phyloP scores from a whole-genome alignment of 2,113 vertebrate species.

The western clawed frog (Xenopus tropicalis) region DNA sequence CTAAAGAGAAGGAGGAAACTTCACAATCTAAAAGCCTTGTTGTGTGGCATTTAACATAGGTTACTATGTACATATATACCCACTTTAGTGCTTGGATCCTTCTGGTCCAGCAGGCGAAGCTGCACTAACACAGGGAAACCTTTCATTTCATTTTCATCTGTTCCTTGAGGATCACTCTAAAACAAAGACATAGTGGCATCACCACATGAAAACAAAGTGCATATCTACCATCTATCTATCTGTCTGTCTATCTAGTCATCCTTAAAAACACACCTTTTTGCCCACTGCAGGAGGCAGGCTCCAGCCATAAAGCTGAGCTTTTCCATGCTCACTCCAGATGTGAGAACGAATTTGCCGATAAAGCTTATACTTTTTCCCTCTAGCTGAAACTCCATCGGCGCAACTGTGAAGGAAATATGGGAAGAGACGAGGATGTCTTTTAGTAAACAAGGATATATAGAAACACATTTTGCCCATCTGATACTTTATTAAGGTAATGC shows the following conservation, averaged over 20 bases:
- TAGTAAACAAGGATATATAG: neutral
- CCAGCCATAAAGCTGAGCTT: constrained; percentile 73
- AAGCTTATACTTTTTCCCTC: constrained; percentile 65
- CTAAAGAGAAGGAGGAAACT: no score
- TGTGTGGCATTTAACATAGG: no score
- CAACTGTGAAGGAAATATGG: constrained; percentile 24
- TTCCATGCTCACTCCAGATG: constrained; percentile 70
- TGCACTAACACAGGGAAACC: constrained; percentile 65
- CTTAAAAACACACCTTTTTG: constrained; percentile 46
- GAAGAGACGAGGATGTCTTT: neutral
- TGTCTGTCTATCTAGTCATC: neutral
- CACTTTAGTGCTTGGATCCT: constrained; percentile 69
- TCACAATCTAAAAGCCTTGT: no score
- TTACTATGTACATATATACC: no score
- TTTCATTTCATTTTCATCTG: constrained; percentile 47
- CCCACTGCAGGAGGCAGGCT: constrained; percentile 56
- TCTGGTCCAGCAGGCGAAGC: constrained; percentile 73
- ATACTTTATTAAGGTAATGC: no score
- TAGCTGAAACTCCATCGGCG: constrained; percentile 54
- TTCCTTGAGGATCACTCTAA: neutral
- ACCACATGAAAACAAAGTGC: neutral
- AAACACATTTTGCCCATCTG: neutral
- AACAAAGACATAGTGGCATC: neutral
- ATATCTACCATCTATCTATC: neutral
- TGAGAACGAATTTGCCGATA: constrained; percentile 73